Base-by-base conservation (phyloP, 1,140 invertebrate genomes). In the Antheraea pernyi region DNA sequence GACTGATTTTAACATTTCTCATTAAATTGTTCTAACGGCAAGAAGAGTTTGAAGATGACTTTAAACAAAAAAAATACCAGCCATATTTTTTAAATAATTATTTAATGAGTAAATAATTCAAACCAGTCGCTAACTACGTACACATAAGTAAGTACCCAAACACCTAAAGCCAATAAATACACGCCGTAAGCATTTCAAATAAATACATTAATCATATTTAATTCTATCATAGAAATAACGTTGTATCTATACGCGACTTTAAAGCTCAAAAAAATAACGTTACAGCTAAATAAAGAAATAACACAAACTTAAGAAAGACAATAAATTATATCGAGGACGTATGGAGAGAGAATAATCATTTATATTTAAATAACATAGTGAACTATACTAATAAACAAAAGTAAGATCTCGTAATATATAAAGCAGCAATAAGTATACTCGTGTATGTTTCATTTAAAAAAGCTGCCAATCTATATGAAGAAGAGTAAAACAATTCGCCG, bases 101-200 rank as follows among this genome's bases (percentile, higher is more conserved):
- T 6, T 63, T 16, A 58, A 58, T 59, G 58, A 67, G 30, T 60
- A 53, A 36, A 46, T 63, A 68, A 81, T 77, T 76, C 79, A 84
- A 83, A 85, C 80, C 82, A 85, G 80, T 70, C 76, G 46, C 67
- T 67, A 78, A 77, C 78, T 75, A 77, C 72, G 16, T n/a, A 53
- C 16, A 53, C 11, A 53, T 16, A 53, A 78, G 79, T 77, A 81
- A 80, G 76, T 86, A 89, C 86, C 86, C 86, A 90, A 89, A 85
- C 86, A 91, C 87, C 86, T 78, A 74, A 90, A 85, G 83, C 83
- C 66, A 82, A 83, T 85, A 84, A 85, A 85, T 86, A 88, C 80
- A 83, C 73, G 78, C 79, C 77, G 66, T 76, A 85, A 78, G 78
- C 81, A 77, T 67, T 71, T 78, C 7, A 85, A 83, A 83, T 53